Conservation (phyloP, 2,888 invertebrate genomes). For the Lasioglossum malachurum region DNA sequence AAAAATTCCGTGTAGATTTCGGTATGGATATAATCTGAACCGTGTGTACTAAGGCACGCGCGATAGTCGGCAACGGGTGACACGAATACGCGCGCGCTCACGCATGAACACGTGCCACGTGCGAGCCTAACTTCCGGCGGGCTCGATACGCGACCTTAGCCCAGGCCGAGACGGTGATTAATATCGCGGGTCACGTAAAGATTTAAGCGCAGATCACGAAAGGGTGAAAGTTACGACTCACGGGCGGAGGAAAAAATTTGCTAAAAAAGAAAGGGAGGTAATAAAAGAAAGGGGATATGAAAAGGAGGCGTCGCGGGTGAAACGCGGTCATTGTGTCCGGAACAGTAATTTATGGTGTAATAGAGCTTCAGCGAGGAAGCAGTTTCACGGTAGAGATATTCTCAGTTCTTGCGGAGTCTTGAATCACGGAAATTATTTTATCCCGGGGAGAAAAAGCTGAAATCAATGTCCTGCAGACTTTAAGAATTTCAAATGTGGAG, state of each 20-base stretch:
- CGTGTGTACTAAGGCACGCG: not conserved
- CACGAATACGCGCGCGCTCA: not conserved
- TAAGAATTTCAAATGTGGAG: not conserved
- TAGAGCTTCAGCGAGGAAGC: not conserved
- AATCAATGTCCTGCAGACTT: not conserved
- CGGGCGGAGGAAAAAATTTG: not conserved
- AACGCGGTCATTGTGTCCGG: slow-evolving; percentile 4
- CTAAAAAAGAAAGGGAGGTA: not conserved
- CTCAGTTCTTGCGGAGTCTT: not conserved
- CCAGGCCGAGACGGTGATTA: slow-evolving; percentile 72
- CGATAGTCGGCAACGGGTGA: not conserved
- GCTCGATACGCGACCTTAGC: slow-evolving; percentile 74
- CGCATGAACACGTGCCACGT: slow-evolving; percentile 7
- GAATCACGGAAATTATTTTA: not conserved
- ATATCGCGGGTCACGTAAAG: slow-evolving; percentile 75
- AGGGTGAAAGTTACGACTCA: slow-evolving; percentile 63
- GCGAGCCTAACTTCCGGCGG: slow-evolving; percentile 40
- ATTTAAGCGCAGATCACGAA: slow-evolving; percentile 56
- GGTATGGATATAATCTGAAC: not conserved
- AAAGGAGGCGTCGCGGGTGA: not conserved
- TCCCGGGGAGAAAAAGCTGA: not conserved
- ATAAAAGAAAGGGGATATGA: not conserved
- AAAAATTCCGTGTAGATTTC: not conserved
- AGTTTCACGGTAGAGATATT: not conserved
- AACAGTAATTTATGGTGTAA: not conserved